A percentile compares a stretch with the other conserved stretches of the same genome.
phyloP scores from a whole-genome alignment of 2,888 invertebrate genomes.

The Leucophenga maculata region DNA sequence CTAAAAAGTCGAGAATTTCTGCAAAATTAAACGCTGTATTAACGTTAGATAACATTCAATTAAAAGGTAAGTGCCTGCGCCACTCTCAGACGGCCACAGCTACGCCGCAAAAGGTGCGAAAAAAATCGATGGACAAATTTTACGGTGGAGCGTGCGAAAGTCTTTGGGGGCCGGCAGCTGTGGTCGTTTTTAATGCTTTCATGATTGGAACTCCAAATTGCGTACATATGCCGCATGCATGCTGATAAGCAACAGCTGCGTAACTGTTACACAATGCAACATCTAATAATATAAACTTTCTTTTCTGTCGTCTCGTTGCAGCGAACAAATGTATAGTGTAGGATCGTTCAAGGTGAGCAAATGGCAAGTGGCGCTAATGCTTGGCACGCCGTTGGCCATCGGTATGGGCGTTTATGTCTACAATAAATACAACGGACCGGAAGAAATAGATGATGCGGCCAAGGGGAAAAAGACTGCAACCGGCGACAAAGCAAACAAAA shows the following conservation, averaged over 20 bases:
- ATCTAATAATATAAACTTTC: conserved; percentile 42
- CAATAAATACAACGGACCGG: conserved; percentile 37
- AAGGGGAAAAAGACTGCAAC: background rate
- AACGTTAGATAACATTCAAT: conserved; percentile 21
- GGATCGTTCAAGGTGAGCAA: conserved; percentile 73
- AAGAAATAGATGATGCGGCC: background rate
- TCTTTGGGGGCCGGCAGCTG: conserved; percentile 37
- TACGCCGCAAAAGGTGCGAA: conserved; percentile 11
- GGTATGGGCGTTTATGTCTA: conserved; percentile 83
- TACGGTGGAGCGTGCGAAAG: conserved; percentile 39
- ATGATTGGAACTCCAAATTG: background rate
- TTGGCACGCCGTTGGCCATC: conserved; percentile 87
- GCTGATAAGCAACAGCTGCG: conserved; percentile 16
- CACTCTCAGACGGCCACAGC: background rate
- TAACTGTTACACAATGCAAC: conserved; percentile 53
- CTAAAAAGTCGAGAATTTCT: conserved; percentile 40
- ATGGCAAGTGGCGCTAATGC: conserved; percentile 89
- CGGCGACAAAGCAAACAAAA: conserved; percentile 71
- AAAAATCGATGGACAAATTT: conserved; percentile 39
- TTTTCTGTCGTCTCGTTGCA: conserved; percentile 31
- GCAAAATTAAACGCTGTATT: conserved; percentile 57
- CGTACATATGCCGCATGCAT: conserved; percentile 43
- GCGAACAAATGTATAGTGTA: conserved; percentile 45
- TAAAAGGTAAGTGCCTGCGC: conserved; percentile 48
- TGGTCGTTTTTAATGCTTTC: background rate